Evolutionary conservation across 2,797 vertebrate genomes (phyloP).

Genomic region (Phataginus tetradactyla): DNA sequence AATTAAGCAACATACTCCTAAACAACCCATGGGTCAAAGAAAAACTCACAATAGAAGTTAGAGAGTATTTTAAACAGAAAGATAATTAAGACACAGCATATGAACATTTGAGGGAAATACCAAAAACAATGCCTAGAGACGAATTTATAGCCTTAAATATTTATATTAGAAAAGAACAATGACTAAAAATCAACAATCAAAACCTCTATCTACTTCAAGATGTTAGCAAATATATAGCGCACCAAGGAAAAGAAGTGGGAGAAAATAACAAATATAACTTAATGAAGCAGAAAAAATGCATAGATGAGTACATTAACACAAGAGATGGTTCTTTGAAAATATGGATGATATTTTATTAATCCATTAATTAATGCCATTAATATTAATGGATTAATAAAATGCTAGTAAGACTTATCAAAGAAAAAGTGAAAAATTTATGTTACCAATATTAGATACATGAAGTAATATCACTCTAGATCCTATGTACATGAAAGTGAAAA

Average conservation of each 20-base stretch:
- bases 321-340: background rate
- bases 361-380: too few relatives aligned
- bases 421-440: background rate
- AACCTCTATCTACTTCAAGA: background rate
- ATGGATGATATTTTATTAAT: background rate
- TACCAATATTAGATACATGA: background rate
- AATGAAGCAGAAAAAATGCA: background rate
- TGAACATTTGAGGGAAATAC: background rate
- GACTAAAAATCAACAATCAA: background rate
- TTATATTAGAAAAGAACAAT: background rate
- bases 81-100: background rate
- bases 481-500: background rate
- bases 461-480: background rate
- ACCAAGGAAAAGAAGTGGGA: background rate
- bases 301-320: background rate
- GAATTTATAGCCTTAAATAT: background rate
- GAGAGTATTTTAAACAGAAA: slow-evolving; percentile 29
- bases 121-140: background rate
- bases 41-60: background rate
- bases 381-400: background rate
- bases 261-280: background rate
- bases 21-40: background rate
- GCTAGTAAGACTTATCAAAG: background rate
- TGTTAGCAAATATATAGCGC: background rate
- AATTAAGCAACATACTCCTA: background rate